These are phyloP conservation scores for Meandrusa payeni DNA, from an alignment of 2,888 invertebrate species.

Conservation along the genomic window DNA sequence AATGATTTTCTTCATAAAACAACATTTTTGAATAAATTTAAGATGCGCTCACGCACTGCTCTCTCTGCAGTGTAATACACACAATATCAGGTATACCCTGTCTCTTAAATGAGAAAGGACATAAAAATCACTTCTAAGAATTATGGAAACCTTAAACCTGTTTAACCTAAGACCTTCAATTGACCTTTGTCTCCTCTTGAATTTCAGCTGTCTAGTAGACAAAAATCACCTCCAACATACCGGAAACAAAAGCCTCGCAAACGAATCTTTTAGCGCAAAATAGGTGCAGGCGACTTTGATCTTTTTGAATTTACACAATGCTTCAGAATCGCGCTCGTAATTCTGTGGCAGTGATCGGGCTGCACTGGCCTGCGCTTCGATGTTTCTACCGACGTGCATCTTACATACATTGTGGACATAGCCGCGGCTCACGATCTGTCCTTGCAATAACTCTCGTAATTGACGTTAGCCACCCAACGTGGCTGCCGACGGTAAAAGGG, in stretches of 20 bases:
- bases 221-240: slow-evolving; percentile 6
- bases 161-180: slow-evolving; percentile 1
- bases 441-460: slow-evolving; percentile 70
- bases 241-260: slow-evolving; percentile 5
- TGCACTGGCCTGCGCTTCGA: slow-evolving; percentile 21
- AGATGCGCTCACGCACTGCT: no score
- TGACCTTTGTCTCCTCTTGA: neutral
- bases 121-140: neutral
- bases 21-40: no score
- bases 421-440: slow-evolving; percentile 66
- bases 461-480: slow-evolving; percentile 72
- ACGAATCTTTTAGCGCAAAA: slow-evolving; percentile 1
- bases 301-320: neutral
- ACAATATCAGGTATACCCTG: no score
- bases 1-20: no score
- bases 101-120: no score
- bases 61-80: no score
- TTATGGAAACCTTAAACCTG: neutral
- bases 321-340: neutral
- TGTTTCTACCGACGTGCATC: slow-evolving; percentile 33
- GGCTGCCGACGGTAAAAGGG: slow-evolving; percentile 27
- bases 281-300: slow-evolving; percentile 9
- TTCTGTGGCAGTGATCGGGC: slow-evolving; percentile 6
- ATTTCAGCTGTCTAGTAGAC: slow-evolving; percentile 8
- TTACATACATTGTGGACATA: slow-evolving; percentile 55